These are phyloP conservation scores for Thalassarche chlororhynchos DNA, from an alignment of 2,113 vertebrate genomes.

Conservation along the genomic window DNA sequence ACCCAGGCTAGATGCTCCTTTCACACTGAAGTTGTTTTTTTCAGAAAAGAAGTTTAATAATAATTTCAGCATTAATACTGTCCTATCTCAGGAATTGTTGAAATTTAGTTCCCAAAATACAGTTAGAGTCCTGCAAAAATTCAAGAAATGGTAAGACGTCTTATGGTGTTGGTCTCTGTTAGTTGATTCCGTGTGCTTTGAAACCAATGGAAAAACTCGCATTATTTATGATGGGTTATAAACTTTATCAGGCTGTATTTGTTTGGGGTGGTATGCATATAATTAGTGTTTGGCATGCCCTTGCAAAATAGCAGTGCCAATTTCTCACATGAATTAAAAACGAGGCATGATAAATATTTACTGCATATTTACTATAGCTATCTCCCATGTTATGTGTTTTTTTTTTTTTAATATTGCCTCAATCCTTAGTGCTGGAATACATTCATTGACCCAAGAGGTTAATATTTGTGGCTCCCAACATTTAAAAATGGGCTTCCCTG, in stretches of 20 bases:
- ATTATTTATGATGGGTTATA: background rate
- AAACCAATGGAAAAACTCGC: background rate
- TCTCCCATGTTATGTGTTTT: background rate
- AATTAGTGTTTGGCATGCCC: background rate
- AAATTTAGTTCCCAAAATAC: background rate
- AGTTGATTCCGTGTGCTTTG: background rate
- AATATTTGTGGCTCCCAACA: background rate
- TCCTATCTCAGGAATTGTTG: background rate
- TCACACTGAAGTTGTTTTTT: background rate
- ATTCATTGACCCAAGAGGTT: background rate
- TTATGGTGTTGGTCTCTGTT: background rate
- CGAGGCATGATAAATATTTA: background rate
- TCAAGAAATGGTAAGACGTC: background rate
- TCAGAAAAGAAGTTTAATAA: background rate
- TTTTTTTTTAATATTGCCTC: background rate
- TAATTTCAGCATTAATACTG: background rate
- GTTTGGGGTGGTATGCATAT: background rate
- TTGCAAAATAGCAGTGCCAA: background rate
- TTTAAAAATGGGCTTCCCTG: background rate
- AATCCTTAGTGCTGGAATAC: background rate
- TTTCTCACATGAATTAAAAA: background rate
- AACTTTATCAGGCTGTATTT: conserved; percentile 4
- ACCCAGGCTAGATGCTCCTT: background rate
- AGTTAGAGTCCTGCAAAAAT: background rate
- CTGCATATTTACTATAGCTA: background rate